A percentile compares a stretch with the other conserved stretches of the same genome.
phyloP scores from a whole-genome alignment of 2,888 invertebrate species.

The Eilema sororculum region DNA sequence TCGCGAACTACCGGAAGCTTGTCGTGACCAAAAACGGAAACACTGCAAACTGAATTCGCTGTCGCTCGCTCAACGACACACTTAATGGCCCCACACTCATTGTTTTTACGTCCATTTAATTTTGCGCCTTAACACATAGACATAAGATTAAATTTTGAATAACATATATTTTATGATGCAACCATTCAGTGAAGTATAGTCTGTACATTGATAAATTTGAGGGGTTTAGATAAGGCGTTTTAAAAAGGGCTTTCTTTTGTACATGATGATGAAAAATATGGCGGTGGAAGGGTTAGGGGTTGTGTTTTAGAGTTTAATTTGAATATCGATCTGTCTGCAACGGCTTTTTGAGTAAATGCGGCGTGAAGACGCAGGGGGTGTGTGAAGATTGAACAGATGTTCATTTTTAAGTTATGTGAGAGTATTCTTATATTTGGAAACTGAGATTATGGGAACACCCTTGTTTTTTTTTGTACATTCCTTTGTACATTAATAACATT shows the following conservation, averaged over 20 bases:
- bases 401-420: not conserved
- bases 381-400: conserved; percentile 2
- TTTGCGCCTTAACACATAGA: not conserved
- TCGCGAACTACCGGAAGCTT: conserved; percentile 48
- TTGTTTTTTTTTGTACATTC: not conserved
- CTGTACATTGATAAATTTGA: conserved; percentile 52
- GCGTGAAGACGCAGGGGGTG: not conserved
- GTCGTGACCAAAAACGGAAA: conserved; percentile 48
- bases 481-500: not conserved
- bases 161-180: conserved; percentile 31
- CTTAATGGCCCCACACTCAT: conserved; percentile 50
- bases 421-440: not conserved
- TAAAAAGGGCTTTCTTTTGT: conserved; percentile 51
- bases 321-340: conserved; percentile 39
- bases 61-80: conserved; percentile 37
- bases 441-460: not conserved
- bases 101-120: conserved; percentile 20
- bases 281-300: conserved; percentile 37
- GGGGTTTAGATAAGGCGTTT: conserved; percentile 53
- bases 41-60: conserved; percentile 47
- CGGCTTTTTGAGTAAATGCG: conserved; percentile 6
- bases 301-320: conserved; percentile 47
- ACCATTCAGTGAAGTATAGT: conserved; percentile 26
- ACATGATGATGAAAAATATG: conserved; percentile 51
- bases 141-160: conserved; percentile 13